phyloP scores from a whole-genome alignment of 2,888 invertebrate species.

The Horisme vitalbata region DNA sequence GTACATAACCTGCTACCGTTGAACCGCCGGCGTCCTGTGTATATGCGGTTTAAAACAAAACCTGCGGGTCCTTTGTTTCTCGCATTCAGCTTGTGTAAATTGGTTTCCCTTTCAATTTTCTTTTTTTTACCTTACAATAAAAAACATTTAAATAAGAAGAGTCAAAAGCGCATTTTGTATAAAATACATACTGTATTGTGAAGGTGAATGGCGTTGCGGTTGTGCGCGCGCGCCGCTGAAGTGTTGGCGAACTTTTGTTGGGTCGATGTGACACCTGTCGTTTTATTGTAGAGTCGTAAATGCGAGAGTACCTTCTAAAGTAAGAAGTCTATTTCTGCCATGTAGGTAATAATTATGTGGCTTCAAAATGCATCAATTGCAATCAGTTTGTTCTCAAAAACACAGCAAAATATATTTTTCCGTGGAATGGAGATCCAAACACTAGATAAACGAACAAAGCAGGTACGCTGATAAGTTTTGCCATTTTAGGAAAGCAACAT shows the following conservation, averaged over 20 bases:
- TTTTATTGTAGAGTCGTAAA: conserved; percentile 26
- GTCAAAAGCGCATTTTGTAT: conserved; percentile 20
- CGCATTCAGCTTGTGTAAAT: conserved; percentile 48
- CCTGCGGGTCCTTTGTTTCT: conserved; percentile 54
- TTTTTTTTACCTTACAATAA: conserved; percentile 7
- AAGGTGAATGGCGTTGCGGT: conserved; percentile 54
- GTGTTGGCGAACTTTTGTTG: conserved; percentile 49
- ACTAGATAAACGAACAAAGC: too few species aligned
- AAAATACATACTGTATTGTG: conserved; percentile 20
- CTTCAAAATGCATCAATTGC: too few species aligned
- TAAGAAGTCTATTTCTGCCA: too few species aligned
- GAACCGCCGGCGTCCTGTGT: conserved; percentile 62
- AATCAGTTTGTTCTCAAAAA: too few species aligned
- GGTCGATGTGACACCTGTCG: conserved; percentile 50
- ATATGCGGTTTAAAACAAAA: conserved; percentile 58
- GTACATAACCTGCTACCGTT: conserved; percentile 55
- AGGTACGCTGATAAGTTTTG: neutral
- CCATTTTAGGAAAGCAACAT: neutral
- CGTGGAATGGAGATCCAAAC: too few species aligned
- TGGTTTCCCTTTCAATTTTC: conserved; percentile 28
- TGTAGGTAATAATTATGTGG: too few species aligned
- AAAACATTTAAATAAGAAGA: conserved; percentile 4
- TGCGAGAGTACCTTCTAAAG: too few species aligned
- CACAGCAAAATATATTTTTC: too few species aligned
- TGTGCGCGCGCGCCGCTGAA: conserved; percentile 57